Base-by-base conservation (phyloP, 2,113 vertebrate genomes). In the Pygoscelis adeliae region DNA sequence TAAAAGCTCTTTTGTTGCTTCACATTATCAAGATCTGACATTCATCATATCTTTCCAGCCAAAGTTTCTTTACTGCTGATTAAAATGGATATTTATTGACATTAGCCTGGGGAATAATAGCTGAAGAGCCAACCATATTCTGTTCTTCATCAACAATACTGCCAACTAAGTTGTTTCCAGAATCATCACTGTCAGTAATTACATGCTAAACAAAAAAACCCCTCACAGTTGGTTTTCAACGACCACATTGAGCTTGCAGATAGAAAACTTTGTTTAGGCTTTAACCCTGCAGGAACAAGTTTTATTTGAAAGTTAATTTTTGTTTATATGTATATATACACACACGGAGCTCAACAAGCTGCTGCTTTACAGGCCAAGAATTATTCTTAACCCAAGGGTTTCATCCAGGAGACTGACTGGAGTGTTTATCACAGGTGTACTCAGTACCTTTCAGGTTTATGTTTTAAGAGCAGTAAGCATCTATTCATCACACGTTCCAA, bases 41-140 rank as follows among this genome's bases (percentile, higher is more conserved):
- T 93, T 90, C 80, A 87, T 90, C 95, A 13, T 88, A 91, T 94
- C 85, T 93, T 94, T 80, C 83, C 88, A 96, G 95, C 95, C 91
- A 96, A 89, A 95, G 74, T 93, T 97, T 95, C 97, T 95, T 96
- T 97, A 93, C 82, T 95, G 95, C 49, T 95, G 93, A 97, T 96
- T 96, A 93, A 95, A 97, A 96, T 84, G 94, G 84, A 23, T 96
- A 97, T 97, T 97, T 97, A 97, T 96, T 93, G 95, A 96, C 95
- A 96, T 87, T 86, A 97, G 95, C 56, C 93, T 79, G 83, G 74
- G 89, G 88, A 96, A 92, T 97, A 97, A 97, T 70, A 98, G 95
- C 81, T 87, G 63, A 93, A 96, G 91, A 96, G 91, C 86, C 95
- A 97, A 92, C 87, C 78, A 95, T 96, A 94, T 94, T 96, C 93